Conservation (phyloP, 2,888 invertebrate genomes). For the Metellina segmentata region DNA sequence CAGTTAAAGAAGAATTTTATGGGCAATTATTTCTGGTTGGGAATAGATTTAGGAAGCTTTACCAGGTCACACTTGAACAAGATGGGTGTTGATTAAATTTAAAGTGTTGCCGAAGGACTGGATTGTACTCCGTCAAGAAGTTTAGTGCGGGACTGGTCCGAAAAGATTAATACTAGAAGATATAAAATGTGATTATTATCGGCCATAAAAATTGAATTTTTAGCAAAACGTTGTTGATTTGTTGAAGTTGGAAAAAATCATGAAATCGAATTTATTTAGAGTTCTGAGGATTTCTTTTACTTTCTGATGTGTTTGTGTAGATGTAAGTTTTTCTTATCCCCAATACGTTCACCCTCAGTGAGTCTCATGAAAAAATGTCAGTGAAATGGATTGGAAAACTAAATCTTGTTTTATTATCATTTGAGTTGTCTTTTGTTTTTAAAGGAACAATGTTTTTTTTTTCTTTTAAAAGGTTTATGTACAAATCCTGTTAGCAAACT, state of each 20-base stretch:
- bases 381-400: not conserved
- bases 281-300: not conserved
- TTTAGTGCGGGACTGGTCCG: not conserved
- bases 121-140: not conserved
- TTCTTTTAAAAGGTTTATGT: not conserved
- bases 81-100: slow-evolving; percentile 24
- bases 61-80: not conserved
- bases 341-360: too few relatives aligned
- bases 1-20: slow-evolving; percentile 25
- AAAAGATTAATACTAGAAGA: not conserved
- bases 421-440: not conserved
- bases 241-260: not conserved
- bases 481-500: not conserved
- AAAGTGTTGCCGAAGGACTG: not conserved
- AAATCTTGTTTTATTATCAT: not conserved
- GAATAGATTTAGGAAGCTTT: not conserved
- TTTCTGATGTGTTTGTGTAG: not conserved
- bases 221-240: not conserved
- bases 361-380: not conserved
- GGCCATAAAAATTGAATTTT: not conserved
- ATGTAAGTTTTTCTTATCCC: not conserved
- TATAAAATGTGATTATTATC: slow-evolving; percentile 13
- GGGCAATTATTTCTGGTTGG: slow-evolving; percentile 33
- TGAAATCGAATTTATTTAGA: not conserved
- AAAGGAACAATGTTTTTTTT: not conserved